Base-by-base conservation (phyloP, 2,797 vertebrate genomes). In the Pempheris klunzingeri region DNA sequence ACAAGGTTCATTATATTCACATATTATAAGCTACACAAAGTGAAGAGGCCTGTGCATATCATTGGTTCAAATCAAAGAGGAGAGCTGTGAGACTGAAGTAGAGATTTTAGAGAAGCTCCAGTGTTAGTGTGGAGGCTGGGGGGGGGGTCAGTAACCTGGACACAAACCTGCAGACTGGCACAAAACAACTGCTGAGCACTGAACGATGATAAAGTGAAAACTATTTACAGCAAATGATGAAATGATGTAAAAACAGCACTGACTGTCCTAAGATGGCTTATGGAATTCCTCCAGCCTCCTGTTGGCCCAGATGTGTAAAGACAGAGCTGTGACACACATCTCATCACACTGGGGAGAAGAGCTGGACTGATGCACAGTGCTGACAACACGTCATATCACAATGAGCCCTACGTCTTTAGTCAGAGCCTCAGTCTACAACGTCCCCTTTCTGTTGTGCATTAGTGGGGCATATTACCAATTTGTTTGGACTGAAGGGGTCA, bases 21-120 rank as follows among this genome's bases (percentile, higher is more conserved):
- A 64, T 64, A 57, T 70, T 58, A 78, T 58, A 71, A 68, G 79
- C 83, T 84, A 79, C 77, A 71, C 71, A 36, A 77, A 43, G 7
- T 41, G 22, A 44, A 74, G 44, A 81, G 54, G 49, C 52, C 38
- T 70, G 62, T 85, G 84, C 82, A 88, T 87, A 70, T 76, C 11
- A 44, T 26, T 39, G 46, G 47, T 61, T 68, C 24, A 80, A 75
- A 62, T 71, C 22, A 52, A 54, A 71, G 60, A 41, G 50, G 49
- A 13, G 59, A 72, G 71, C 60, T 58, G 65, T 61, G 62, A 70
- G 12, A 32, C 7, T 26, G 59, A 66, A 55, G 38, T 10, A 54
- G 17, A 9, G n/a, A 44, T 38, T 34, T 68, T 47, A 73, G 72
- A 81, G 65, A 58, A 52, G 69, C 64, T 62, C 59, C 24, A 22